Evolutionary conservation across 2,797 vertebrate species (phyloP).

Genomic region (Acrossocheilus wenchowensis): DNA sequence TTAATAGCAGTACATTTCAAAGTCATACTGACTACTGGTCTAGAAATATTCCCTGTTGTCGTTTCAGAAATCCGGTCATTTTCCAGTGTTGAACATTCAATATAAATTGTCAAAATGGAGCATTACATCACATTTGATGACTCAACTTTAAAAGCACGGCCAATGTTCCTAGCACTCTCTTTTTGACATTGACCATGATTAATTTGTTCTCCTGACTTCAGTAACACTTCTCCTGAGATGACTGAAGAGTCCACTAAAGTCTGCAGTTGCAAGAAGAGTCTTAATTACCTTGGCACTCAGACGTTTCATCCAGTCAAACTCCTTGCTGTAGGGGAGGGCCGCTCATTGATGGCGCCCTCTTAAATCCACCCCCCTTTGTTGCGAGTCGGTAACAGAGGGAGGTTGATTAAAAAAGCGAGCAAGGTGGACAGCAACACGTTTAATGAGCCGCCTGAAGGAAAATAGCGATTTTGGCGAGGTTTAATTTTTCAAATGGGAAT

Average conservation of each 20-base stretch:
- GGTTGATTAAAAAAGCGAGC: constrained; percentile 54
- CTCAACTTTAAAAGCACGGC: constrained; percentile 19
- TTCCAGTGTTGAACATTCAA: neutral
- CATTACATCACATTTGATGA: constrained; percentile 23
- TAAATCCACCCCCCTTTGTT: constrained; percentile 43
- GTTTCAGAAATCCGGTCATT: neutral
- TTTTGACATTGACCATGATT: constrained; percentile 42
- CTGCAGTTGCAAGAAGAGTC: constrained; percentile 46
- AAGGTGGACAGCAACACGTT: constrained; percentile 54
- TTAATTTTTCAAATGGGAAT: constrained; percentile 53
- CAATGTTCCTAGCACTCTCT: constrained; percentile 8
- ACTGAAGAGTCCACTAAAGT: constrained; percentile 46
- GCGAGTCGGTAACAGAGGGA: constrained; percentile 16
- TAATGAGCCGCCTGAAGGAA: constrained; percentile 53
- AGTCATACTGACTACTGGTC: neutral
- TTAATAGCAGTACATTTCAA: neutral
- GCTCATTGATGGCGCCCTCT: constrained; percentile 31
- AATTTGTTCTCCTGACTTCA: constrained; percentile 48
- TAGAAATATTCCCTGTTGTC: neutral
- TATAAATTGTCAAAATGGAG: neutral
- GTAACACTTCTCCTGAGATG: constrained; percentile 41
- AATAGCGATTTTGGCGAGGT: constrained; percentile 50
- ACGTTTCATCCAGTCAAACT: constrained; percentile 43
- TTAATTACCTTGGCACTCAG: constrained; percentile 50
- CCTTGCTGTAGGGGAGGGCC: constrained; percentile 35